Evolutionary conservation across 2,797 vertebrate species (phyloP).

Genomic region (Sandelia bainsii): DNA sequence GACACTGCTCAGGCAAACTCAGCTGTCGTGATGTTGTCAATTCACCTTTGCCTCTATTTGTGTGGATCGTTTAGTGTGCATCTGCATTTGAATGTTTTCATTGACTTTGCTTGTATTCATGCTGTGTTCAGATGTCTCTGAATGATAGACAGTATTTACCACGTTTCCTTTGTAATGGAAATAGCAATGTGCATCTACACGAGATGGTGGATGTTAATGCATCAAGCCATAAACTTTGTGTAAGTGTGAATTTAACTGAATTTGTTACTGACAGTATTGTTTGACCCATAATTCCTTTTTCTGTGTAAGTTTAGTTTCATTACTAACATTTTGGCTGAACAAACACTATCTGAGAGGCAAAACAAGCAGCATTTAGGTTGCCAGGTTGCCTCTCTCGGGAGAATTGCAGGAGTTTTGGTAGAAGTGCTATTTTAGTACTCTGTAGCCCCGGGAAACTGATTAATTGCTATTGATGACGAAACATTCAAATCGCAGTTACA

Average conservation of each 20-base stretch:
- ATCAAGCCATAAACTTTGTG: not conserved
- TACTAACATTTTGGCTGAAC: not conserved
- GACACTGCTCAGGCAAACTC: not conserved
- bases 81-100: not conserved
- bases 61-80: too few relatives aligned
- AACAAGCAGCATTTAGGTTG: not conserved
- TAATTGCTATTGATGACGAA: conserved; percentile 6
- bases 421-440: not conserved
- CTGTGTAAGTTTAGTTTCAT: not conserved
- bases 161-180: not conserved
- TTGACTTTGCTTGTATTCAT: not conserved
- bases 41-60: not conserved
- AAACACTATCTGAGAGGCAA: not conserved
- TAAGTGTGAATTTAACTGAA: not conserved
- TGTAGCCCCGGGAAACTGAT: conserved; percentile 6
- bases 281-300: not conserved
- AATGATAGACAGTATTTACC: not conserved
- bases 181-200: not conserved
- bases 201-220: not conserved
- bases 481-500: conserved; percentile 16
- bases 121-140: not conserved
- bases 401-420: not conserved
- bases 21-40: not conserved
- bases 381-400: not conserved
- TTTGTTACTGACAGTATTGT: not conserved